These are phyloP conservation scores for Drosophila nebulosa DNA, from an alignment of 1,140 invertebrate genomes.

Conservation along the genomic window DNA sequence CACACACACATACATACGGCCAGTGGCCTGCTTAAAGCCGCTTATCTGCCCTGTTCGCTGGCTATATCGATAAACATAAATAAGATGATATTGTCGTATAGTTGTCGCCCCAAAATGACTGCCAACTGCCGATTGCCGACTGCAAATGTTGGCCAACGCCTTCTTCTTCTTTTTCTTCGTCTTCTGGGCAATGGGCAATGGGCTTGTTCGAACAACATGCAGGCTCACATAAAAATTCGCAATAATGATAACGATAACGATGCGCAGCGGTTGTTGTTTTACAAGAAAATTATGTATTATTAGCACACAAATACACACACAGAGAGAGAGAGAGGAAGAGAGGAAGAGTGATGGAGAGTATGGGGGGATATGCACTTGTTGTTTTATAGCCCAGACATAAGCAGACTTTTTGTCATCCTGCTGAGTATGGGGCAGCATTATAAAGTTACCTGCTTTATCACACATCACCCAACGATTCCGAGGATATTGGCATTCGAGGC, in stretches of 20 bases:
- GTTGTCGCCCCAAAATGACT: constrained; percentile 34
- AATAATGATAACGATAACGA: constrained; percentile 78
- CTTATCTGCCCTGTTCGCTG: constrained; percentile 48
- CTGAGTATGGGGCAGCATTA: constrained; percentile 50
- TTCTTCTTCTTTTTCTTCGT: constrained; percentile 1
- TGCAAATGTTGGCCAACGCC: constrained; percentile 39
- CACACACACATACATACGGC: constrained; percentile 28
- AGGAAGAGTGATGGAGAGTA: neutral
- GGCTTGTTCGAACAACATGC: constrained; percentile 61
- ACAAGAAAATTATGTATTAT: constrained; percentile 78
- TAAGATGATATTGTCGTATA: constrained; percentile 62
- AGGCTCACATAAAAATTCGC: constrained; percentile 72
- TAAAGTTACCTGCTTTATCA: constrained; percentile 73
- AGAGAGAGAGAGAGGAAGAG: constrained; percentile 5
- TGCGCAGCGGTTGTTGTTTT: constrained; percentile 74
- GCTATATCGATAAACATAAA: constrained; percentile 77
- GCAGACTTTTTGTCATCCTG: constrained; percentile 59
- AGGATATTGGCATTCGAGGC: neutral
- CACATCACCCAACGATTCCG: neutral
- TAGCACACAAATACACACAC: constrained; percentile 40
- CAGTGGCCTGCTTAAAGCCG: constrained; percentile 46
- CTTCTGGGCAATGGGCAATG: constrained; percentile 4
- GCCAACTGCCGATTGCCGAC: constrained; percentile 1
- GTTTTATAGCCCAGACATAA: constrained; percentile 48
- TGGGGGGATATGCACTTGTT: constrained; percentile 48